Conservation (phyloP, 2,888 invertebrate species). For the Pemphredon lugubris region DNA sequence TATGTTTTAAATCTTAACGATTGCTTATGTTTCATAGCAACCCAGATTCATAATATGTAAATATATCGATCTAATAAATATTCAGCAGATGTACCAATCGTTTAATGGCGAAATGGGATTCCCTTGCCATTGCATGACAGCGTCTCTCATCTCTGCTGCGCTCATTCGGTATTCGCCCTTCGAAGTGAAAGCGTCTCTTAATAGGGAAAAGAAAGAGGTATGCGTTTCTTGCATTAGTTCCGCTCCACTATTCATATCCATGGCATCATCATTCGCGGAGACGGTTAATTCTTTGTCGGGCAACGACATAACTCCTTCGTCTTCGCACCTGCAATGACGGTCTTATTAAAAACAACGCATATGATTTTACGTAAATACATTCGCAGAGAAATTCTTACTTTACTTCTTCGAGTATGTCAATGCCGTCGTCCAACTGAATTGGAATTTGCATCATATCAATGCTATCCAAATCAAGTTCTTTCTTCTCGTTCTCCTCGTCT, state of each 20-base stretch:
- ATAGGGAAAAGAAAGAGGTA: conserved; percentile 92
- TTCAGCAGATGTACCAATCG: conserved; percentile 86
- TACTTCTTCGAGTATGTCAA: conserved; percentile 82
- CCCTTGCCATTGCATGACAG: conserved; percentile 88
- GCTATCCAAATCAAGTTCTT: conserved; percentile 83
- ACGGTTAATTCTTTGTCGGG: conserved; percentile 73
- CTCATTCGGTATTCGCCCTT: conserved; percentile 92
- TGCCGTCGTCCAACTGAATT: conserved; percentile 87
- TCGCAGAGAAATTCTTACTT: conserved; percentile 73
- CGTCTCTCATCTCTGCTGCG: conserved; percentile 88
- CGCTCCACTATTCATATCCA: conserved; percentile 79
- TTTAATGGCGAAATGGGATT: conserved; percentile 92
- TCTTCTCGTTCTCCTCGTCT: conserved; percentile 74
- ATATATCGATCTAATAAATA: no score
- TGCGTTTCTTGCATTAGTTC: conserved; percentile 91
- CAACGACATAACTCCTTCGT: conserved; percentile 73
- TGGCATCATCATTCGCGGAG: conserved; percentile 66
- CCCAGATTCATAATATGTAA: no score
- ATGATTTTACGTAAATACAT: not conserved
- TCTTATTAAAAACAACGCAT: not conserved
- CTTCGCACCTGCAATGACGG: conserved; percentile 70
- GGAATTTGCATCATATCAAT: conserved; percentile 91
- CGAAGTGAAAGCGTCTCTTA: conserved; percentile 93
- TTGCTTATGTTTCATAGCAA: no score
- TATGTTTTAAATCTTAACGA: no score